Percentiles rank a stretch among this genome's conserved stretches.
phyloP scores from a whole-genome alignment of 2,888 invertebrate species.

The Stomorhina lunata region DNA sequence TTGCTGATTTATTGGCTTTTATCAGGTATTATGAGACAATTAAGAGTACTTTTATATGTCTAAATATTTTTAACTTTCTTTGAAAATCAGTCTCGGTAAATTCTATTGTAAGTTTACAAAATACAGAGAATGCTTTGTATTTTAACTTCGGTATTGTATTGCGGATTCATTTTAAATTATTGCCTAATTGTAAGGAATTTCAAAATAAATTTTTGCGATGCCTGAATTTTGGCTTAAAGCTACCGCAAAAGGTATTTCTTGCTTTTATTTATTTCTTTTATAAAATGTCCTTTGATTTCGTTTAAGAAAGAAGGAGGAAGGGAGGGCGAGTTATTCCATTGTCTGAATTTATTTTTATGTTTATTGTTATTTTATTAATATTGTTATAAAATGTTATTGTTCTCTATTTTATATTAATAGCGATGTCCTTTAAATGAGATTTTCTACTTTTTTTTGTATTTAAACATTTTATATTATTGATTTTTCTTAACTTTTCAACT shows the following conservation, averaged over 20 bases:
- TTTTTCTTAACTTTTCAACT: neutral
- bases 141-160: neutral
- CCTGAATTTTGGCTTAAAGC: neutral
- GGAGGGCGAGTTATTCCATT: neutral
- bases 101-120: conserved; percentile 1
- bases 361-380: conserved; percentile 38
- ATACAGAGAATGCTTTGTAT: neutral
- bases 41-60: conserved; percentile 33
- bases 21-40: conserved; percentile 56
- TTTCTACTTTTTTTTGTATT: neutral
- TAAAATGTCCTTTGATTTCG: neutral
- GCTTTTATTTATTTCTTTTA: neutral
- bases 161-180: conserved; percentile 46
- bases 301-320: neutral
- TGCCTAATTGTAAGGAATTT: conserved; percentile 31
- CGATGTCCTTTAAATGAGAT: neutral
- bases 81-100: neutral
- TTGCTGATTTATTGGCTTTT: conserved; percentile 43
- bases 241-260: conserved; percentile 6
- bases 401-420: neutral
- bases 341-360: neutral
- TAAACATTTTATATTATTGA: neutral
- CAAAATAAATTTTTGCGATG: neutral
- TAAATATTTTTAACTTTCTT: neutral
- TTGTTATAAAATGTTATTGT: neutral